Evolutionary conservation across 2,797 vertebrate genomes (phyloP).

Genomic region (Limosa lapponica): DNA sequence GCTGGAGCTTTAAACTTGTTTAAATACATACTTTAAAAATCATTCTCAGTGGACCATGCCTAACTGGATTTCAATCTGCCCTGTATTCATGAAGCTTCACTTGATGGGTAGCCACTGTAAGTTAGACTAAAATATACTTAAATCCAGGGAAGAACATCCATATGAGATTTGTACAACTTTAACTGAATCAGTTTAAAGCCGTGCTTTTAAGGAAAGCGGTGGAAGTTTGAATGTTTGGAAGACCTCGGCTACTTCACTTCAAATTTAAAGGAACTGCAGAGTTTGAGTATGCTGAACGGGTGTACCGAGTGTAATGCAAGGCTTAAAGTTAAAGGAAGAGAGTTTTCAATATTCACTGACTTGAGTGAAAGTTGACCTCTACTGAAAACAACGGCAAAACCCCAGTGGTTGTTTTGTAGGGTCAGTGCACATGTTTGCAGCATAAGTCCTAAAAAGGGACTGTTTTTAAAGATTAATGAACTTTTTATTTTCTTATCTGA

Average conservation of each 20-base stretch:
- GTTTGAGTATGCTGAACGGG: not conserved
- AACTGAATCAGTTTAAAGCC: not conserved
- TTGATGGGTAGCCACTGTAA: not conserved
- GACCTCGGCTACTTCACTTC: not conserved
- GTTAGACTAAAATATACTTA: not conserved
- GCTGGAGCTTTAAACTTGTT: not conserved
- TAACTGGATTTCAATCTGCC: not conserved
- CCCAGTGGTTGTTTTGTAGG: not conserved
- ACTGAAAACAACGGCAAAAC: not conserved
- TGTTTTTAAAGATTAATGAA: not conserved
- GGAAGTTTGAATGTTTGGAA: not conserved
- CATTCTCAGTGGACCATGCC: not conserved
- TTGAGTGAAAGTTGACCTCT: not conserved
- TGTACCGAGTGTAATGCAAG: not conserved
- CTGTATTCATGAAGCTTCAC: not conserved
- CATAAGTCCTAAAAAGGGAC: not conserved
- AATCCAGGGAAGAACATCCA: not conserved
- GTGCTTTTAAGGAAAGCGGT: not conserved
- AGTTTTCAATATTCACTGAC: not conserved
- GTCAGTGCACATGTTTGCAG: not conserved
- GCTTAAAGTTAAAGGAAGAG: not conserved
- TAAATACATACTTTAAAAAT: not conserved
- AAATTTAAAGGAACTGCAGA: not conserved
- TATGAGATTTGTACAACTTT: not conserved
- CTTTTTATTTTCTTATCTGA: not conserved